Conservation (phyloP, 2,888 invertebrate genomes). For the Odontocerum albicorne region DNA sequence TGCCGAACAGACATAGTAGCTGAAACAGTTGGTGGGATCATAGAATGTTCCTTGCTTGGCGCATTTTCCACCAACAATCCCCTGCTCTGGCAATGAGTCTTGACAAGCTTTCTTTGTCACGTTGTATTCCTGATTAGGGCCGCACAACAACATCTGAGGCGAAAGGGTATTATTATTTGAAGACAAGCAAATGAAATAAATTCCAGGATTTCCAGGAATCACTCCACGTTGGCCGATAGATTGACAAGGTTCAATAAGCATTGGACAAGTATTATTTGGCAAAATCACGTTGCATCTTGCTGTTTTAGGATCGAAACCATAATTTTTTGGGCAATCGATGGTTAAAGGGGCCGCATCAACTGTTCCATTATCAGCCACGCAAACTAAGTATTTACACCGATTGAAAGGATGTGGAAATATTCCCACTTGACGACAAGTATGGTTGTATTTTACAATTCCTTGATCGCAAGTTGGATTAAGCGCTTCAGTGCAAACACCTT, state of each 20-base stretch:
- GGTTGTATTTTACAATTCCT: background rate
- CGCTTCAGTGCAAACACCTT: slow-evolving; percentile 10
- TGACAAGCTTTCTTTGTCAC: no score
- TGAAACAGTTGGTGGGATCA: slow-evolving; percentile 5
- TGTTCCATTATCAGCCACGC: slow-evolving; percentile 4
- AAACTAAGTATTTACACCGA: slow-evolving; percentile 28
- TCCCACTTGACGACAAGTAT: slow-evolving; percentile 22
- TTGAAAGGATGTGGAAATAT: slow-evolving; percentile 24
- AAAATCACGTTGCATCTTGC: background rate
- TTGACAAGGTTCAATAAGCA: background rate
- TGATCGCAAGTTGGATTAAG: slow-evolving; percentile 20
- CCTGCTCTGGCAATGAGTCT: no score
- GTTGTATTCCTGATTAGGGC: no score
- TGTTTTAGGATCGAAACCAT: slow-evolving; percentile 4
- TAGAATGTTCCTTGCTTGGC: background rate
- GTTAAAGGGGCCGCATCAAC: background rate
- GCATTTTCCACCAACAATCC: slow-evolving; percentile 8
- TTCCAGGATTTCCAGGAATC: slow-evolving; percentile 10
- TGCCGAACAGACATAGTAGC: background rate
- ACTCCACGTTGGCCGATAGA: slow-evolving; percentile 7
- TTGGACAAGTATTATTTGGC: slow-evolving; percentile 1
- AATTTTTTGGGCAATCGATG: background rate
- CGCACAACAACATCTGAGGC: no score
- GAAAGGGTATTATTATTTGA: no score
- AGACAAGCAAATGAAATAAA: slow-evolving; percentile 28